Base-by-base conservation (phyloP, 2,113 vertebrate species). In the Emydura subglobosa region DNA sequence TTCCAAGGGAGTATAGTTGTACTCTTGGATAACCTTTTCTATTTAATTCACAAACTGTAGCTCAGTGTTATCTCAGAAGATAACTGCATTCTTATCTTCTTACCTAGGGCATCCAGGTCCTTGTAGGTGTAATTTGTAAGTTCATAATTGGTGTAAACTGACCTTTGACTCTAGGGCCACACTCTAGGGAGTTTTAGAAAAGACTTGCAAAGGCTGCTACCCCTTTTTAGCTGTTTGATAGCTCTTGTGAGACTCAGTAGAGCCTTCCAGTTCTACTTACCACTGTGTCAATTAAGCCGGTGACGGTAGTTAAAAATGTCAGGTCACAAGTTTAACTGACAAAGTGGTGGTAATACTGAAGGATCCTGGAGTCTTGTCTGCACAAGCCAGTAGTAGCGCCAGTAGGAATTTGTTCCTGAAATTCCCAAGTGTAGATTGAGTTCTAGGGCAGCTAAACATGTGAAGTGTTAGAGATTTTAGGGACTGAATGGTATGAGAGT, bases 41-140 rank as follows among this genome's bases (percentile, higher is more conserved):
- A 1, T 27, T 91, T 88, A 65, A 19, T 92, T 81, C 76, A 34
- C 29, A 34, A 27, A 74, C 59, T 92, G 12, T 84, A 91, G 79
- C 27, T 85, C 3, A 1, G 13, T 29, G 34, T 86, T 90, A 34
- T 53, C 3, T 1, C 6, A 1, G 74, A 42, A 74, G 10, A 79
- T n/a, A 51, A 82, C 27, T 1, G 0, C 86, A 29, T 10, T 79
- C 22, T 86, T 49, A 42, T 53, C 22, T 90, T 29, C 13, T 57
- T 82, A n/a, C 53, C 2, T 8, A 50, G 51, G 34, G 25, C 21
- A 34, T 44, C 83, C 5, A 7, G 55, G 7, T 49, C 78, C 5
- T 68, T 88, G 29, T 31, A 50, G 54, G 55, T 49, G 79, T 80
- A n/a, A 29, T 29, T 54, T 27, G 47, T 50, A 7, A 89, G 91